Conservation (phyloP, 2,888 invertebrate species). For the Euphydryas editha region DNA sequence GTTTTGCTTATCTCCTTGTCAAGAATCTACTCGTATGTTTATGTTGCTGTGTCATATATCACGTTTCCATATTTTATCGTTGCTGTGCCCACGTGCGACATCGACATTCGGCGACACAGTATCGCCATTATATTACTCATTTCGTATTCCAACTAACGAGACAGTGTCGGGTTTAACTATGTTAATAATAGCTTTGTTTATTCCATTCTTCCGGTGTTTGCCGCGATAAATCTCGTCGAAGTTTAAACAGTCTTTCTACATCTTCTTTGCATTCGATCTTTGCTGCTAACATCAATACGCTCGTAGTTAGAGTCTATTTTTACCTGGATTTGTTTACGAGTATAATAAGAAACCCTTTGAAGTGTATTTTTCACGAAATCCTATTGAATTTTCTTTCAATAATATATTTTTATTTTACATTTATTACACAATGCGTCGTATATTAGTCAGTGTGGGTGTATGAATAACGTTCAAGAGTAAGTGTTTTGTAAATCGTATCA, state of each 20-base stretch:
- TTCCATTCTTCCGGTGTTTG: slow-evolving; percentile 63
- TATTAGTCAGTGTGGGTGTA: no score
- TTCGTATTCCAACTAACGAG: slow-evolving; percentile 18
- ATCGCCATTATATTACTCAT: slow-evolving; percentile 15
- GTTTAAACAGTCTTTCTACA: slow-evolving; percentile 56
- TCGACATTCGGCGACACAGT: slow-evolving; percentile 22
- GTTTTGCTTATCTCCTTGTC: slow-evolving; percentile 29
- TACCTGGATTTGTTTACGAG: slow-evolving; percentile 21
- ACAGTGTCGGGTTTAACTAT: slow-evolving; percentile 35
- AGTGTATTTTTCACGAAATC: slow-evolving; percentile 7
- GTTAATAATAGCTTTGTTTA: slow-evolving; percentile 72
- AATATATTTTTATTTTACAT: neutral
- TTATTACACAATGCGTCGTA: no score
- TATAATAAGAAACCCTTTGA: slow-evolving; percentile 24
- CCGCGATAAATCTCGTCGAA: slow-evolving; percentile 58
- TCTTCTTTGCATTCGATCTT: slow-evolving; percentile 30
- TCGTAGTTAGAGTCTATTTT: slow-evolving; percentile 29
- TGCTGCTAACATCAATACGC: slow-evolving; percentile 27
- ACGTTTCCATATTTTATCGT: slow-evolving; percentile 33
- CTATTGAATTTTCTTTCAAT: neutral
- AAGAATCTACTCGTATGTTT: slow-evolving; percentile 29
- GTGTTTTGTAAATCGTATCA: slow-evolving; percentile 3
- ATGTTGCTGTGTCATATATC: slow-evolving; percentile 26
- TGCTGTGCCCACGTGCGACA: slow-evolving; percentile 33
- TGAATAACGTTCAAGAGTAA: neutral